Base-by-base conservation (phyloP, 2,797 vertebrate genomes). In the Epinephelus malabaricus region DNA sequence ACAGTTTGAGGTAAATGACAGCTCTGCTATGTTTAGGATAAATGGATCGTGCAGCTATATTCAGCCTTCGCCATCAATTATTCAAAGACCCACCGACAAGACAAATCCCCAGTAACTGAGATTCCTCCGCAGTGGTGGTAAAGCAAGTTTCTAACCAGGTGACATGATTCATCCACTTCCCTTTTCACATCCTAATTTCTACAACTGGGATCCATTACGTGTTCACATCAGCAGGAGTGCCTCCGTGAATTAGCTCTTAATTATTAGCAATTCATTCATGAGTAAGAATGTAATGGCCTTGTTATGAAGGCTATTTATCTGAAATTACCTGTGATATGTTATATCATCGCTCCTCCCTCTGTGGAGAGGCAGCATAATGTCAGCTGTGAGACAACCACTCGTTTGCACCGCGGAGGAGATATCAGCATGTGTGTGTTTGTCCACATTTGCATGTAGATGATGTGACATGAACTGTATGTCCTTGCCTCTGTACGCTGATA, bases 1-100 rank as follows among this genome's bases (percentile, higher is more conserved):
- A 89, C 89, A 90, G 85, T 81, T 85, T 79, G 89, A 89, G 79
- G 75, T 88, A 88, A 91, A 91, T 91, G 91, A 89, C 90, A 89
- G 83, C 79, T 86, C 86, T 83, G 78, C 88, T 89, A 81, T 88
- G 88, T 92, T 91, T 85, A 88, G 90, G 86, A 90, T 86, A 88
- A 94, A 92, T 92, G 89, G 85, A 92, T 89, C 5, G 60, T 62
- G 79, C 69, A 50, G 89, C 86, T 92, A 91, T 90, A 89, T 91
- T 90, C 89, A 79, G 88, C 86, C 76, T 81, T 72, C 34, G 14
- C 72, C 82, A 91, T 92, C 88, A 88, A 92, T 92, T 92, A 93
- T 93, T 91, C 73, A 92, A 70, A 80, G 82, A 76, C 65, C 73
- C 70, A 82, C 75, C 38, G 79, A 92, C 86, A 84, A 89, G 88